These are phyloP conservation scores for Sitodiplosis mosellana DNA, from an alignment of 1,140 invertebrate genomes.

Conservation along the genomic window DNA sequence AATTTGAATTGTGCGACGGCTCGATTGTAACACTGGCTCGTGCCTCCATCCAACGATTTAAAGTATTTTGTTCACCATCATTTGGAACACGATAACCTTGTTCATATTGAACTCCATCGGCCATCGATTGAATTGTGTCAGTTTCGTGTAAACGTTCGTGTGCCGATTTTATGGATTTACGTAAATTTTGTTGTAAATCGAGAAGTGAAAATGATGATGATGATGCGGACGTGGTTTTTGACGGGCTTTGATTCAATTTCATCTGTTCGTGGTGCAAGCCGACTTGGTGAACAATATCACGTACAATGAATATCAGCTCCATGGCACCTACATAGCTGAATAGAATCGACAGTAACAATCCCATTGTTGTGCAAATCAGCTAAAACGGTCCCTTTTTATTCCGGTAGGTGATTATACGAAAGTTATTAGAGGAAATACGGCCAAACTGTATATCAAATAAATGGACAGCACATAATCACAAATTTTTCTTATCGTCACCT, in stretches of 20 bases:
- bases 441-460: too few species aligned
- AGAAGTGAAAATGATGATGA: too few species aligned
- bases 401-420: too few species aligned
- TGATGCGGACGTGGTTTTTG: too few species aligned
- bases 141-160: conserved; percentile 5
- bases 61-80: conserved; percentile 4
- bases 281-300: background rate
- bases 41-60: background rate
- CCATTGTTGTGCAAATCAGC: conserved; percentile 3
- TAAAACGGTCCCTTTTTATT: too few species aligned
- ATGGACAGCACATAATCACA: too few species aligned
- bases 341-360: conserved; percentile 43
- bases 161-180: conserved; percentile 6
- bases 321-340: conserved; percentile 50
- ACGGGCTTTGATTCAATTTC: conserved; percentile 5
- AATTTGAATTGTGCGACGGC: too few species aligned
- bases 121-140: conserved; percentile 10
- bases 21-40: background rate
- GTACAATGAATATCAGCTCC: conserved; percentile 33
- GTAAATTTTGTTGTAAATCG: too few species aligned
- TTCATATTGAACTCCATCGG: conserved; percentile 18
- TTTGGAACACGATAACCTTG: conserved; percentile 14
- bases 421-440: too few species aligned
- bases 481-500: too few species aligned
- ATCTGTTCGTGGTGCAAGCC: background rate